These are phyloP conservation scores for Phyllotreta cruciferae DNA, from an alignment of 2,888 invertebrate genomes.

Conservation along the genomic window DNA sequence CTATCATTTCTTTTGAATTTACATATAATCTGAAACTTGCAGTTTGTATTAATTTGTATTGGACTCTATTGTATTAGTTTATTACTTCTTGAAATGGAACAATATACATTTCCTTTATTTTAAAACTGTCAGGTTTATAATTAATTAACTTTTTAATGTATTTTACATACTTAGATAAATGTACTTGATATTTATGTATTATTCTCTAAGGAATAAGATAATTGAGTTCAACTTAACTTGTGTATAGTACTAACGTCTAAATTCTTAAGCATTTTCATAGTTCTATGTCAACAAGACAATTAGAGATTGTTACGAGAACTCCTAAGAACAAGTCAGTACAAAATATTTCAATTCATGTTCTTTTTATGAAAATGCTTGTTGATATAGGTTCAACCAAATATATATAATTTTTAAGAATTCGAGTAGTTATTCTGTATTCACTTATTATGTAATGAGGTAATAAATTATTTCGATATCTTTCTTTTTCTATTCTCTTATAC, in stretches of 20 bases:
- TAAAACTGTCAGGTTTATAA: too few relatives aligned
- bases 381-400: slow-evolving; percentile 25
- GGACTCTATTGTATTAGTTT: too few relatives aligned
- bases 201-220: not conserved
- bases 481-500: not conserved
- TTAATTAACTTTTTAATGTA: not conserved
- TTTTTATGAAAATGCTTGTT: slow-evolving; percentile 1
- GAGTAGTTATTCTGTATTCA: slow-evolving; percentile 16
- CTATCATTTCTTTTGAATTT: too few relatives aligned
- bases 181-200: not conserved
- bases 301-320: slow-evolving; percentile 2
- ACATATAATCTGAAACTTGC: too few relatives aligned
- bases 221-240: slow-evolving; percentile 4
- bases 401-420: slow-evolving; percentile 20
- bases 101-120: too few relatives aligned
- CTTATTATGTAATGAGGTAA: slow-evolving; percentile 19
- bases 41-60: too few relatives aligned
- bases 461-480: slow-evolving; percentile 17
- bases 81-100: too few relatives aligned
- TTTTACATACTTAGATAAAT: not conserved
- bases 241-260: slow-evolving; percentile 25
- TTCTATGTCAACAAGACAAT: not conserved
- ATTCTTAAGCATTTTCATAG: slow-evolving; percentile 7
- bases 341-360: slow-evolving; percentile 11
- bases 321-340: slow-evolving; percentile 9